Evolutionary conservation across 2,888 invertebrate genomes (phyloP).

Genomic region (Brachyptera risi): DNA sequence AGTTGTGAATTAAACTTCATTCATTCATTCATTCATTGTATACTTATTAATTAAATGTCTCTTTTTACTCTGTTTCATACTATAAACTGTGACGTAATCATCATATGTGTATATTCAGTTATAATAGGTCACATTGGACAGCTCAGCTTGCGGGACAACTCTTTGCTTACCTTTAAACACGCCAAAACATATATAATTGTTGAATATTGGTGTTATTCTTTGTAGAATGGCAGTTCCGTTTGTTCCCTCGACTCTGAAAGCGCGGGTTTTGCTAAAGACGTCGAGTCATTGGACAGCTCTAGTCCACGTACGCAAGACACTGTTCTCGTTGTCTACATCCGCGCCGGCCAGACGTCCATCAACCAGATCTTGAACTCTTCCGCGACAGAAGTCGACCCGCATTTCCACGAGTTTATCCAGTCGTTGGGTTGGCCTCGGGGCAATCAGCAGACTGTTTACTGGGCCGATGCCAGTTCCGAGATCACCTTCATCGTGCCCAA

Average conservation of each 20-base stretch:
- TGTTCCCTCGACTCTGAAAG: constrained; percentile 65
- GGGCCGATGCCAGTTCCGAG: constrained; percentile 93
- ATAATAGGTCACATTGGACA: too few relatives aligned
- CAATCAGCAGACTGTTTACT: constrained; percentile 57
- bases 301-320: constrained; percentile 87
- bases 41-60: too few relatives aligned
- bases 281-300: constrained; percentile 79
- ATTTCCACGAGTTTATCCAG: constrained; percentile 56
- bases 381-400: constrained; percentile 46
- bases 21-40: too few relatives aligned
- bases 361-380: constrained; percentile 40
- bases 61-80: too few relatives aligned
- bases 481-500: constrained; percentile 90
- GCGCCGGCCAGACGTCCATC: constrained; percentile 67
- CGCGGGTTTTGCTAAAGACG: constrained; percentile 70
- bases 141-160: too few relatives aligned
- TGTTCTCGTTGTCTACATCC: constrained; percentile 90
- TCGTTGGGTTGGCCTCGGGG: constrained; percentile 87
- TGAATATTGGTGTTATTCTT: too few relatives aligned
- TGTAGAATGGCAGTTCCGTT: constrained; percentile 1
- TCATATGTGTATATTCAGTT: too few relatives aligned
- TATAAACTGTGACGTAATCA: too few relatives aligned
- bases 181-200: too few relatives aligned
- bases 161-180: too few relatives aligned
- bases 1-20: too few relatives aligned